These are phyloP conservation scores for Avahi laniger DNA, from an alignment of 2,797 vertebrate genomes.

Conservation along the genomic window DNA sequence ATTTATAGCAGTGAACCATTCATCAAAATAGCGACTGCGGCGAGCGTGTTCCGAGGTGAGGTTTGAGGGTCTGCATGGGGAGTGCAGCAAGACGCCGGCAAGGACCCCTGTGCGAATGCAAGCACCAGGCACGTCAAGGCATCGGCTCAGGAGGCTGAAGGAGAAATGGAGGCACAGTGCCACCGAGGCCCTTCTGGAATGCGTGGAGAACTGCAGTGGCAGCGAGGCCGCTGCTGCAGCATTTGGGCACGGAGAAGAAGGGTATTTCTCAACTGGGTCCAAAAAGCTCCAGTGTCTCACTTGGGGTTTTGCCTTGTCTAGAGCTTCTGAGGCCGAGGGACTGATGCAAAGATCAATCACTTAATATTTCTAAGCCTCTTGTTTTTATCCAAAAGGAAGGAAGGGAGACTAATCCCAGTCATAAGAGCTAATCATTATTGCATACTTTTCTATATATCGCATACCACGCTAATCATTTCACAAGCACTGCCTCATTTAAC, in stretches of 20 bases:
- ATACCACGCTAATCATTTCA: not conserved
- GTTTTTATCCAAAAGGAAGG: not conserved
- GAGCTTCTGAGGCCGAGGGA: not conserved
- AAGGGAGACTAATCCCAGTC: not conserved
- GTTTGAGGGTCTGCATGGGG: not conserved
- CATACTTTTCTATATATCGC: not conserved
- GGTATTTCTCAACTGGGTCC: not conserved
- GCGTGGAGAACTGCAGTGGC: too few species aligned
- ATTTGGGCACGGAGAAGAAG: not conserved
- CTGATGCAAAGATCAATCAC: not conserved
- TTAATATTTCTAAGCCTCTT: not conserved
- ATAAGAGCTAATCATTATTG: not conserved
- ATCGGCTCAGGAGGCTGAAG: not conserved
- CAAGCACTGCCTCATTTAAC: not conserved
- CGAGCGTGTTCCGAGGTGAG: not conserved
- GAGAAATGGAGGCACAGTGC: not conserved
- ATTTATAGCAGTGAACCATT: not conserved
- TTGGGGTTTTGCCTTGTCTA: not conserved
- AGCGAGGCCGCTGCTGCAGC: not conserved
- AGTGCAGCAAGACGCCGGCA: not conserved
- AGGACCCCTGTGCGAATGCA: not conserved
- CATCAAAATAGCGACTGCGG: not conserved
- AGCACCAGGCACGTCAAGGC: not conserved
- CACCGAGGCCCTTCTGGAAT: not conserved
- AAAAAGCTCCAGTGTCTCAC: not conserved